Percentiles rank a stretch among this genome's conserved stretches.
Evolutionary conservation across 1,140 invertebrate genomes (phyloP).

Genomic region (Asbolus verrucosus): DNA sequence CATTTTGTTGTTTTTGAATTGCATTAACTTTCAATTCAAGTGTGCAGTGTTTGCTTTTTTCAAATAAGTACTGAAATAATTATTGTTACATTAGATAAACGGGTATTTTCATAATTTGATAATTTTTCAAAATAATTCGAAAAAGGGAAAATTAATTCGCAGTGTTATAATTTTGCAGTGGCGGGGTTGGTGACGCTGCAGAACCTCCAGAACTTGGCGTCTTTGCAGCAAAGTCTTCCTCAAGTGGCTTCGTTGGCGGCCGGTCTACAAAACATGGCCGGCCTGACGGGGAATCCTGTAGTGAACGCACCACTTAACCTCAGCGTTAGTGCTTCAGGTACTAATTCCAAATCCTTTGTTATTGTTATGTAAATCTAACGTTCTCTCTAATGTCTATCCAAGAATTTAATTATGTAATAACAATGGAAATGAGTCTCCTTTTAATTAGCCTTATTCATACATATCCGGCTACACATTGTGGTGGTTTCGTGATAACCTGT

Average conservation of each 20-base stretch:
- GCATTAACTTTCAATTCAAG: no score
- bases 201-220: conserved; percentile 81
- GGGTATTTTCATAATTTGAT: no score
- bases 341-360: conserved; percentile 30
- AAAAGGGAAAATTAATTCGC: conserved; percentile 2
- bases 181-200: conserved; percentile 81
- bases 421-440: conserved; percentile 23
- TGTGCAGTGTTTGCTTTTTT: no score
- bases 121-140: conserved; percentile 7
- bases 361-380: conserved; percentile 33
- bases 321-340: conserved; percentile 77
- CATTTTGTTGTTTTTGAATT: no score
- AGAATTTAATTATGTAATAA: conserved; percentile 35
- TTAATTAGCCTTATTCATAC: conserved; percentile 29
- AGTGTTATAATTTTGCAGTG: conserved; percentile 68
- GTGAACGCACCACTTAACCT: conserved; percentile 85
- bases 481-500: conserved; percentile 1
- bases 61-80: no score
- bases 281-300: conserved; percentile 73
- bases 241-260: conserved; percentile 77
- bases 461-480: conserved; percentile 13
- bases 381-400: conserved; percentile 24
- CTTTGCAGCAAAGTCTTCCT: conserved; percentile 75
- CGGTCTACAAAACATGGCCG: conserved; percentile 79
- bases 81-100: no score